A percentile compares a stretch with the other conserved stretches of the same genome.
Conservation (phyloP, 1,140 invertebrate species). For the Drosophila pandora region DNA sequence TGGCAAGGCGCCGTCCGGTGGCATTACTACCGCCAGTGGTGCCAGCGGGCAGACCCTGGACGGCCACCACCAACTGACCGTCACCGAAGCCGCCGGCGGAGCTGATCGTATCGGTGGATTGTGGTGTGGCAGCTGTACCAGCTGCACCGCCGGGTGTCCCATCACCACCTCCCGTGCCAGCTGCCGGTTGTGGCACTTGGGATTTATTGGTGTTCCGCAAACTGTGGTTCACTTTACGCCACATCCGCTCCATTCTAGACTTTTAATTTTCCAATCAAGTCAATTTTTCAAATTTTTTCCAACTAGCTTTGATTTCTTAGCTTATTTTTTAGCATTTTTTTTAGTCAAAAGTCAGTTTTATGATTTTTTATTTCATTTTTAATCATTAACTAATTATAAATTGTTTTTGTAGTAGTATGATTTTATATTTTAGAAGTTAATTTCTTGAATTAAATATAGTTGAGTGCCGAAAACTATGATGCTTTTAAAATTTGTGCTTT, state of each 20-base stretch:
- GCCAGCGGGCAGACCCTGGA: constrained; percentile 47
- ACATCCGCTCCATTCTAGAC: constrained; percentile 79
- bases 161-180: constrained; percentile 11
- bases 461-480: constrained; percentile 1
- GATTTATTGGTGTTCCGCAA: constrained; percentile 74
- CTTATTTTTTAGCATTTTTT: not conserved
- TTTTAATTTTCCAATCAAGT: not conserved
- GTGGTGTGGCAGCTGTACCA: constrained; percentile 48
- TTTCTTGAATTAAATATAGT: not conserved
- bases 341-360: not conserved
- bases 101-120: constrained; percentile 72
- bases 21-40: constrained; percentile 70
- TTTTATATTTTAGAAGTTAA: not conserved
- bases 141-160: constrained; percentile 7
- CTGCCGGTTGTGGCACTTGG: constrained; percentile 6
- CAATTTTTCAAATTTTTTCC: not conserved
- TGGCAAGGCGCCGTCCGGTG: constrained; percentile 73
- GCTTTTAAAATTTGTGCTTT: not conserved
- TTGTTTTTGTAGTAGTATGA: not conserved
- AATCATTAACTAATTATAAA: not conserved
- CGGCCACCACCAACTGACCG: constrained; percentile 68
- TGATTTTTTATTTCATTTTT: too few species aligned
- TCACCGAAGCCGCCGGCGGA: constrained; percentile 79
- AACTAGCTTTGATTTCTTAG: not conserved
- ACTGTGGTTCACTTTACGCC: constrained; percentile 83